These are phyloP conservation scores for Chlamydotis undulata DNA, from an alignment of 2,113 vertebrate genomes.

Conservation along the genomic window DNA sequence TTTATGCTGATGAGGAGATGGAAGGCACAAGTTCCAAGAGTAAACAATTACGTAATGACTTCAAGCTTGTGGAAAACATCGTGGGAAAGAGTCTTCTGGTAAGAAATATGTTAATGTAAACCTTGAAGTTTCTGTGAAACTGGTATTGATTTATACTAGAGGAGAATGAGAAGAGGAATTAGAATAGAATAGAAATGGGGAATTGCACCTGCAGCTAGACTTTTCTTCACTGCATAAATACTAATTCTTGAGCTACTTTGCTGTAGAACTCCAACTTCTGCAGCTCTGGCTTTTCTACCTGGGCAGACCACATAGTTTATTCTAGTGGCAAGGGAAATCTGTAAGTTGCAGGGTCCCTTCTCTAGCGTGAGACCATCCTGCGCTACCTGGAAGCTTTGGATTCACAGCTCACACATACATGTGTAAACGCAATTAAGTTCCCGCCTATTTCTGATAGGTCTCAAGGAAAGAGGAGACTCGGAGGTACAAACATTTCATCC, in stretches of 20 bases:
- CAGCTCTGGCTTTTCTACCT: background rate
- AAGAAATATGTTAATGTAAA: conserved; percentile 51
- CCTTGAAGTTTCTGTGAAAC: background rate
- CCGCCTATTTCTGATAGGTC: background rate
- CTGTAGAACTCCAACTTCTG: background rate
- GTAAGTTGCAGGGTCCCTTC: background rate
- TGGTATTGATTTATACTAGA: background rate
- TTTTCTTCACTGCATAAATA: background rate
- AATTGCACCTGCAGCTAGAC: background rate
- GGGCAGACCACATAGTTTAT: background rate
- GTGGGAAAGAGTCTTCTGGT: conserved; percentile 93
- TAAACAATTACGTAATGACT: conserved; percentile 93
- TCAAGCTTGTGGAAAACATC: conserved; percentile 96
- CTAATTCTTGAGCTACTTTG: background rate
- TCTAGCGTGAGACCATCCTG: background rate
- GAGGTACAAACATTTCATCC: accelerated
- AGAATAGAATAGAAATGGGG: background rate
- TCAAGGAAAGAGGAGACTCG: background rate
- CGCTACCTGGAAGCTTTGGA: background rate
- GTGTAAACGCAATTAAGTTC: background rate
- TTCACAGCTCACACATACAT: background rate
- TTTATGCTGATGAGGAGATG: conserved; percentile 96
- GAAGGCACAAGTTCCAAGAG: conserved; percentile 91
- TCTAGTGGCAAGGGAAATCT: background rate
- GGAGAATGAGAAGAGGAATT: background rate